Evolutionary conservation across 1,140 invertebrate species (phyloP).

Genomic region (Ips nitidus): DNA sequence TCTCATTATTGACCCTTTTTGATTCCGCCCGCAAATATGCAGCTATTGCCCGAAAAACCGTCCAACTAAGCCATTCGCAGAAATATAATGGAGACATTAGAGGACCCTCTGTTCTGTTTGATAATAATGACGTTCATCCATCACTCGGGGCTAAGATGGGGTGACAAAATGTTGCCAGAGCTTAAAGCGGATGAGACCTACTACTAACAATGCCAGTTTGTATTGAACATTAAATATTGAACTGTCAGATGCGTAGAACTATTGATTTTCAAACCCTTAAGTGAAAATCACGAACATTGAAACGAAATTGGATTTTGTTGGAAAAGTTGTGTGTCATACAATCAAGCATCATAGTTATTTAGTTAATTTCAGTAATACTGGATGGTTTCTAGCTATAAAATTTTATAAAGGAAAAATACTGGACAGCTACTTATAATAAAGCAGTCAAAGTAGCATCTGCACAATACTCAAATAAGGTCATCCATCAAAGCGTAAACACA

Average conservation of each 20-base stretch:
- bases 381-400: too few relatives aligned
- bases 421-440: background rate
- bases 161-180: slow-evolving; percentile 22
- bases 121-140: slow-evolving; percentile 27
- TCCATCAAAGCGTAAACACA: slow-evolving; percentile 25
- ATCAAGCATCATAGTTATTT: too few relatives aligned
- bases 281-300: too few relatives aligned
- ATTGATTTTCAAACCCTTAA: too few relatives aligned
- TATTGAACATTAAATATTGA: slow-evolving; percentile 1
- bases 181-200: slow-evolving; percentile 4
- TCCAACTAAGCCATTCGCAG: background rate
- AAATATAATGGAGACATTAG: slow-evolving; percentile 23
- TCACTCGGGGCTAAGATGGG: slow-evolving; percentile 12
- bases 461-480: slow-evolving; percentile 13
- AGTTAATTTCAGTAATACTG: too few relatives aligned
- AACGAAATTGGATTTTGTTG: too few relatives aligned
- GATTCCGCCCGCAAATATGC: background rate
- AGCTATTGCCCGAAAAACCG: too few relatives aligned
- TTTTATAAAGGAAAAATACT: too few relatives aligned
- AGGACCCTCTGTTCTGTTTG: slow-evolving; percentile 11
- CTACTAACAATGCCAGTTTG: background rate
- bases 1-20: background rate
- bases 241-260: too few relatives aligned
- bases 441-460: slow-evolving; percentile 20
- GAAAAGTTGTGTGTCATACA: too few relatives aligned